A percentile compares a stretch with the other conserved stretches of the same genome.
phyloP scores from a whole-genome alignment of 2,888 invertebrate genomes.

The Sinelater perroti region DNA sequence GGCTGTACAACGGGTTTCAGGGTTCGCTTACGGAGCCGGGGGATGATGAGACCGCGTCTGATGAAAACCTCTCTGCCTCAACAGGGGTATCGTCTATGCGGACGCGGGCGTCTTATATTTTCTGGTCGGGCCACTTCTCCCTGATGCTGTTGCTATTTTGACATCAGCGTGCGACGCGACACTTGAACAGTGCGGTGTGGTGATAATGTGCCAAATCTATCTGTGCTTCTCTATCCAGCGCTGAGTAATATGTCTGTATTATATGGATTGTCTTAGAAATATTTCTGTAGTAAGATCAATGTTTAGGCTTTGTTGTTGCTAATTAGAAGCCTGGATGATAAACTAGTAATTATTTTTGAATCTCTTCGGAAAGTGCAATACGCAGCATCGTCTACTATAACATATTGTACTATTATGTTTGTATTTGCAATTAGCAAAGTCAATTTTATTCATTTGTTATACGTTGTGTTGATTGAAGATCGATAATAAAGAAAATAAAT shows the following conservation, averaged over 20 bases:
- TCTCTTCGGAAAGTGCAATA: conserved; percentile 18
- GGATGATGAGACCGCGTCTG: conserved; percentile 50
- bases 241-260: conserved; percentile 50
- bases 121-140: conserved; percentile 38
- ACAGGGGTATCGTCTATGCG: conserved; percentile 33
- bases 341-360: conserved; percentile 33
- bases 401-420: conserved; percentile 21
- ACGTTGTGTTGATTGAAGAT: conserved; percentile 28
- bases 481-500: conserved; percentile 26
- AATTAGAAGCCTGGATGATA: conserved; percentile 37
- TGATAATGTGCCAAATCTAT: conserved; percentile 59
- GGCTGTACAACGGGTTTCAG: conserved; percentile 66
- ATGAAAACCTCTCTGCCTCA: conserved; percentile 27
- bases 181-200: conserved; percentile 48
- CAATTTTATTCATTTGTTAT: conserved; percentile 34
- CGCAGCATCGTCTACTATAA: conserved; percentile 19
- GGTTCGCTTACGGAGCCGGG: conserved; percentile 72
- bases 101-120: conserved; percentile 30
- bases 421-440: conserved; percentile 27
- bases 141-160: conserved; percentile 54
- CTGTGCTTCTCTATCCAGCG: conserved; percentile 59
- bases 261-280: conserved; percentile 46
- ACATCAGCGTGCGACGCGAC: conserved; percentile 50
- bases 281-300: conserved; percentile 49
- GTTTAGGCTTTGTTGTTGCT: conserved; percentile 51